These are phyloP conservation scores for Zonitis immaculata DNA, from an alignment of 2,888 invertebrate genomes.

Conservation along the genomic window DNA sequence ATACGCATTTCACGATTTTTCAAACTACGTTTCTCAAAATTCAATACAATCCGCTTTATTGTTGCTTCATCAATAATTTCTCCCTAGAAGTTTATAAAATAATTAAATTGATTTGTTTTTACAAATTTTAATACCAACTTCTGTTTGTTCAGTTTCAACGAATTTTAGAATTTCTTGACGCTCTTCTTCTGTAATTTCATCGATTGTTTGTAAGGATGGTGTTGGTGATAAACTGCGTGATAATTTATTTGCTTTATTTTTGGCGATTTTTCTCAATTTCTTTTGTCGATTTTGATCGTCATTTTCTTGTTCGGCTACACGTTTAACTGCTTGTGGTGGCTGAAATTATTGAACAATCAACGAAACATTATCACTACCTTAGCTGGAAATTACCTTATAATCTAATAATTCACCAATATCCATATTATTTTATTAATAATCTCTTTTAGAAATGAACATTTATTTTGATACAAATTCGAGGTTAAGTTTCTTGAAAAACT, in stretches of 20 bases:
- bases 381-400: conserved; percentile 49
- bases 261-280: conserved; percentile 59
- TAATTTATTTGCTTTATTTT: conserved; percentile 52
- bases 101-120: not conserved
- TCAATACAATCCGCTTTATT: conserved; percentile 81
- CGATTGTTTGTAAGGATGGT: conserved; percentile 51
- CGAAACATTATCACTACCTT: not conserved
- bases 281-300: conserved; percentile 61
- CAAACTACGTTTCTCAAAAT: conserved; percentile 91
- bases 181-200: conserved; percentile 62
- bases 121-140: conserved; percentile 50
- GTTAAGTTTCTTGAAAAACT: not conserved
- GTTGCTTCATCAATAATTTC: conserved; percentile 83
- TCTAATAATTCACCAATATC: conserved; percentile 57
- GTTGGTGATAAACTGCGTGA: conserved; percentile 48
- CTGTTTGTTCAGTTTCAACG: conserved; percentile 76
- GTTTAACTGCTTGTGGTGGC: conserved; percentile 80
- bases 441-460: not conserved
- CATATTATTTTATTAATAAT: conserved; percentile 41
- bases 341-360: conserved; percentile 41
- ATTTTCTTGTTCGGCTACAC: conserved; percentile 59
- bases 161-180: conserved; percentile 75
- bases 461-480: not conserved
- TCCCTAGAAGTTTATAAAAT: conserved; percentile 52
- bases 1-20: conserved; percentile 97